Conservation (phyloP, 2,113 vertebrate genomes). For the Spea bombifrons region DNA sequence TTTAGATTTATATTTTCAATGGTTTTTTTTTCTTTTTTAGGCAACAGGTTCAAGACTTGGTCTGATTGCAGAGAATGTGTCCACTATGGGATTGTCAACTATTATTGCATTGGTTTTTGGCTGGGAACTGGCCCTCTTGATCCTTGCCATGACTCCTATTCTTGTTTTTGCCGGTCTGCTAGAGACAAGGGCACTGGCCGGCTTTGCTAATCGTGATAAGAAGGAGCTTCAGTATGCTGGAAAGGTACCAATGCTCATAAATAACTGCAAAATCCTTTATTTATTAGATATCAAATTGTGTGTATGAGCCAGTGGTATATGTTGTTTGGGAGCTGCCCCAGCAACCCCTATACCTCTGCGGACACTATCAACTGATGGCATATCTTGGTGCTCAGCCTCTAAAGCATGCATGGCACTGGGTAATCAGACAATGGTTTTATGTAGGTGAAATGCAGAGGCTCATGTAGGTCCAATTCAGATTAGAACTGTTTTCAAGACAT, state of each 20-base stretch:
- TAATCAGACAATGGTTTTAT: too few relatives aligned
- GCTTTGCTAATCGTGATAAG: constrained; percentile 52
- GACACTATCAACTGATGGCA: too few relatives aligned
- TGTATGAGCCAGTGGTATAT: too few relatives aligned
- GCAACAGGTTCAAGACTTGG: constrained; percentile 52
- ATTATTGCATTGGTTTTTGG: constrained; percentile 49
- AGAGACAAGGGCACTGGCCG: constrained; percentile 46
- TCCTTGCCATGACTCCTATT: constrained; percentile 51
- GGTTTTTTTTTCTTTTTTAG: constrained; percentile 30
- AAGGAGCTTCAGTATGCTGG: constrained; percentile 49
- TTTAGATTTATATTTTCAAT: not conserved
- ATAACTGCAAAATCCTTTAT: not conserved
- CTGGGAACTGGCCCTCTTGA: constrained; percentile 56
- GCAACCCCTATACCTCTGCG: too few relatives aligned
- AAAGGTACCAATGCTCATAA: constrained; percentile 40
- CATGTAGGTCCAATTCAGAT: too few relatives aligned
- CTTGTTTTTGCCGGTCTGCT: constrained; percentile 54
- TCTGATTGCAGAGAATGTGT: constrained; percentile 51
- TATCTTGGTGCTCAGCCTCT: too few relatives aligned
- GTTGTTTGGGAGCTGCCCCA: too few relatives aligned
- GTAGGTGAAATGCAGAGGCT: too few relatives aligned
- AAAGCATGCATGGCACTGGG: too few relatives aligned
- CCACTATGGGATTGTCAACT: constrained; percentile 52
- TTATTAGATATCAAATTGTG: too few relatives aligned
- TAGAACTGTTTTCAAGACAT: too few relatives aligned